Conservation (phyloP, 2,888 invertebrate genomes). For the Sympetrum striolatum region DNA sequence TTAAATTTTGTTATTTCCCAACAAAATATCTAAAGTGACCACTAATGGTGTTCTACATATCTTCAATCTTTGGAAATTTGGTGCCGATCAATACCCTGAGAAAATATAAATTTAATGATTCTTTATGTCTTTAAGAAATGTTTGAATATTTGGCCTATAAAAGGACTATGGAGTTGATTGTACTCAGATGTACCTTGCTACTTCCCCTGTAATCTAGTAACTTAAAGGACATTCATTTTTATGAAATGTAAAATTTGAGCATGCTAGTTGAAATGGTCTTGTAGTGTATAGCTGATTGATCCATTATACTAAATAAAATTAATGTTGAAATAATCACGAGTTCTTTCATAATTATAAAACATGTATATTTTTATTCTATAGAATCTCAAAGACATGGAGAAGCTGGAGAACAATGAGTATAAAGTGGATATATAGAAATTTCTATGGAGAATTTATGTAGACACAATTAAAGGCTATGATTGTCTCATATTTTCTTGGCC, state of each 20-base stretch:
- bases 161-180: conserved; percentile 13
- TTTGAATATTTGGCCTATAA: conserved; percentile 18
- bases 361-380: not conserved
- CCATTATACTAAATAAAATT: conserved; percentile 35
- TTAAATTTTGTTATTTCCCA: not conserved
- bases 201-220: not conserved
- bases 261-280: conserved; percentile 15
- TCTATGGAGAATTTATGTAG: too few relatives aligned
- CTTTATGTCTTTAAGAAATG: conserved; percentile 12
- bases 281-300: conserved; percentile 25
- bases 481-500: too few relatives aligned
- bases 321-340: not conserved
- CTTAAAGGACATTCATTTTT: conserved; percentile 16
- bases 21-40: not conserved
- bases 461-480: too few relatives aligned
- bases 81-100: not conserved
- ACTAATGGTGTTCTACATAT: conserved; percentile 31
- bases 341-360: not conserved
- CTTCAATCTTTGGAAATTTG: not conserved
- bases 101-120: not conserved
- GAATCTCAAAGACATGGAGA: too few relatives aligned
- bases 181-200: conserved; percentile 35
- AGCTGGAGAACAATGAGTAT: too few relatives aligned
- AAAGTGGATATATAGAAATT: too few relatives aligned
- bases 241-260: conserved; percentile 33